Percentiles rank a stretch among this genome's conserved stretches.
Evolutionary conservation across 1,140 invertebrate species (phyloP).

Genomic region (Plodia interpunctella): DNA sequence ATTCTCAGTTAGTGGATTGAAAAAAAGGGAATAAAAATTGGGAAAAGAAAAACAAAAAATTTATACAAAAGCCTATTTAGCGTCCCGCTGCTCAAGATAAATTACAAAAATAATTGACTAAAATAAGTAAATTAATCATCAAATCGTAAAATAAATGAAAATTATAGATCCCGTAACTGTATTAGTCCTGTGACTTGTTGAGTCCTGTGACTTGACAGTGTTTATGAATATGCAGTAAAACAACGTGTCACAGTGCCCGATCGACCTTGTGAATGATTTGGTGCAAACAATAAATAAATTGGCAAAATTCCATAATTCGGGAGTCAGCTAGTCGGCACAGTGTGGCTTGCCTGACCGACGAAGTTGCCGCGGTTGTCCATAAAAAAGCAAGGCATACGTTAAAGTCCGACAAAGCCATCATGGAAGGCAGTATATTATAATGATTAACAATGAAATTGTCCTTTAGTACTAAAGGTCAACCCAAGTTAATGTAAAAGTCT

Average conservation of each 20-base stretch:
- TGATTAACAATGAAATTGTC: slow-evolving; percentile 3
- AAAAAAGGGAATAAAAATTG: too few relatives aligned
- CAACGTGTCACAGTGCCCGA: not conserved
- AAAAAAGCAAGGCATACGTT: slow-evolving; percentile 17
- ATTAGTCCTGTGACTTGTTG: too few relatives aligned
- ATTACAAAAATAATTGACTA: too few relatives aligned
- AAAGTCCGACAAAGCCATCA: slow-evolving; percentile 25
- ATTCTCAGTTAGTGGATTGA: too few relatives aligned
- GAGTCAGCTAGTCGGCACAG: slow-evolving; percentile 21
- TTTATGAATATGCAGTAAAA: not conserved
- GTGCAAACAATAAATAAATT: slow-evolving; percentile 16
- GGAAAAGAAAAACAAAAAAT: too few relatives aligned
- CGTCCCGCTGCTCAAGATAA: too few relatives aligned
- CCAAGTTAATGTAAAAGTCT: not conserved
- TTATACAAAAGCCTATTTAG: too few relatives aligned
- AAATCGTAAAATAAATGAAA: too few relatives aligned
- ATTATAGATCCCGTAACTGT: too few relatives aligned
- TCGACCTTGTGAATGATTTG: not conserved
- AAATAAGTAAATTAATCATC: too few relatives aligned
- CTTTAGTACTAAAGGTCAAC: not conserved
- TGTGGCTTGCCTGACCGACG: slow-evolving; percentile 41
- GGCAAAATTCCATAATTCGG: slow-evolving; percentile 33
- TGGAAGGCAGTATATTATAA: slow-evolving; percentile 14
- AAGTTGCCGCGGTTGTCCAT: not conserved
- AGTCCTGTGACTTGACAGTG: too few relatives aligned